phyloP scores from a whole-genome alignment of 2,888 invertebrate genomes.

The Leptinotarsa haldemani region DNA sequence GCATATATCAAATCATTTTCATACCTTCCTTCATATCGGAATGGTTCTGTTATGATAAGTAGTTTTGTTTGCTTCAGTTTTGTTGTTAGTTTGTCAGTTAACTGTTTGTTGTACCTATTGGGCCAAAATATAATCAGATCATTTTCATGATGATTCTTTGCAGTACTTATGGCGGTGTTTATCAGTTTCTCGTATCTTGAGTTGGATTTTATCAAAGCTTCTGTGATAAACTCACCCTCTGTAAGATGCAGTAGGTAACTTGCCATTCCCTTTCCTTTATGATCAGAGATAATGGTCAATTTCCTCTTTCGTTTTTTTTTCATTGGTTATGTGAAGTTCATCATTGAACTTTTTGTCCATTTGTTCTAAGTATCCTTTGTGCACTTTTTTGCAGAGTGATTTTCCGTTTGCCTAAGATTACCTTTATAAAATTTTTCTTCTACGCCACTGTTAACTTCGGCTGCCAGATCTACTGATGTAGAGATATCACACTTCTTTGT shows the following conservation, averaged over 20 bases:
- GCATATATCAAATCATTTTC: too few relatives aligned
- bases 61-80: background rate
- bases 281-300: slow-evolving; percentile 8
- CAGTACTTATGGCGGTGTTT: slow-evolving; percentile 4
- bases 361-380: background rate
- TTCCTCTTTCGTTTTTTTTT: background rate
- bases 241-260: background rate
- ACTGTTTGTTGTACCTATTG: background rate
- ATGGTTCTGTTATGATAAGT: background rate
- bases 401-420: background rate
- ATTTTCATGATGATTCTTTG: slow-evolving; percentile 7
- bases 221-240: slow-evolving; percentile 8
- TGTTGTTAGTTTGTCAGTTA: background rate
- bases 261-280: slow-evolving; percentile 12
- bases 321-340: background rate
- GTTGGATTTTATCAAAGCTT: background rate
- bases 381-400: background rate
- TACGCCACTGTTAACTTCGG: background rate
- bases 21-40: too few relatives aligned
- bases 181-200: background rate
- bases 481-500: background rate
- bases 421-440: background rate
- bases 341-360: background rate
- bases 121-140: slow-evolving; percentile 4
- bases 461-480: slow-evolving; percentile 5